phyloP scores from a whole-genome alignment of 2,888 invertebrate species.

The Ceramica pisi region DNA sequence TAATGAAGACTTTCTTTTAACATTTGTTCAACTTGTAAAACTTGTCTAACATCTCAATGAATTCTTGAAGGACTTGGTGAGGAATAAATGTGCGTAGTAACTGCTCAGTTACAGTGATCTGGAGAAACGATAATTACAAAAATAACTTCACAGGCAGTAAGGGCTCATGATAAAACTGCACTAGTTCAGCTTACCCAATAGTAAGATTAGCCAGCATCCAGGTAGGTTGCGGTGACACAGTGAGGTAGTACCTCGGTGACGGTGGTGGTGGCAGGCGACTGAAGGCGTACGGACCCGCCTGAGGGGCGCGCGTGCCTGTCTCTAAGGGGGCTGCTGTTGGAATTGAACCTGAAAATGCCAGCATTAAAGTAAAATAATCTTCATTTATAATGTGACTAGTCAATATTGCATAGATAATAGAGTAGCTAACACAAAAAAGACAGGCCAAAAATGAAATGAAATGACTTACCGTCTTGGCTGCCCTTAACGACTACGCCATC shows the following conservation, averaged over 20 bases:
- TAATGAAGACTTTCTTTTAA: neutral
- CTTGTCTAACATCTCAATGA: no score
- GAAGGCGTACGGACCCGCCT: constrained; percentile 97
- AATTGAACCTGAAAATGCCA: constrained; percentile 44
- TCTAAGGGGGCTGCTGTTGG: constrained; percentile 76
- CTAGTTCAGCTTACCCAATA: constrained; percentile 91
- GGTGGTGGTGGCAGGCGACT: constrained; percentile 96
- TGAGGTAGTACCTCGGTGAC: constrained; percentile 95
- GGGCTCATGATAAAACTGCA: neutral
- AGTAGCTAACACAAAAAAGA: neutral
- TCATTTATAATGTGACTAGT: neutral
- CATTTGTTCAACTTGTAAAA: neutral
- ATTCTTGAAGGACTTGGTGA: neutral
- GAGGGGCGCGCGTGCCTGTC: constrained; percentile 93
- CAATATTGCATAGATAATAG: neutral
- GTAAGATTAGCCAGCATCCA: constrained; percentile 97
- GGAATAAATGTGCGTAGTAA: neutral
- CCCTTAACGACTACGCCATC: constrained; percentile 92
- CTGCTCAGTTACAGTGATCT: neutral
- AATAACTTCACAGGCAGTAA: no score
- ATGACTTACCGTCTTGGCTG: constrained; percentile 91
- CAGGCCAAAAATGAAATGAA: neutral
- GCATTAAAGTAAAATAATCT: neutral
- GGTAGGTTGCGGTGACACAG: constrained; percentile 93
- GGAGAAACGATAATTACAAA: neutral